Evolutionary conservation across 2,113 vertebrate species (phyloP), one percentile per base, ranked within the genome.

Genomic region (Capreolus pygargus): DNA sequence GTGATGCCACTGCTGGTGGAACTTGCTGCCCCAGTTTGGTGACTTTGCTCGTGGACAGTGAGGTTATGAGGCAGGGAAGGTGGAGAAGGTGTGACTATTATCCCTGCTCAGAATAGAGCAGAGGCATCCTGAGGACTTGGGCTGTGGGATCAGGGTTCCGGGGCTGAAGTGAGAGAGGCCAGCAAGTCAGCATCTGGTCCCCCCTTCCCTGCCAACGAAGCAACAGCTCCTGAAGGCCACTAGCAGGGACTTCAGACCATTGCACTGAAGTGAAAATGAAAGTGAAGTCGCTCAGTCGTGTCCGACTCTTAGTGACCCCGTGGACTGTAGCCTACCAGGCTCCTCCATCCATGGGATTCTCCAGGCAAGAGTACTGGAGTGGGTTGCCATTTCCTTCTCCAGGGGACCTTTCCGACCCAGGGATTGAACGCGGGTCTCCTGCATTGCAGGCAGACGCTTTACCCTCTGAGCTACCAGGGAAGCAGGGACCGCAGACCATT

Each of bases 151-250:
- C 30, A 61, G 83, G 43, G 39, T 79, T 47, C 36, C 3, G 1
- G 7, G 21, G 15, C 23, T 43, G 89, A 33, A 57, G 47, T 13
- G 27, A 47, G 58, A 0, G 19, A 86, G 90, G 33, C 61, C 67
- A 54, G 39, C 10, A 52, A 54, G 64, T 27, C 2, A 0, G 19
- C 55, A 0, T 11, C 36, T 30, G 17, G 12, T 50, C 36, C 14
- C 21, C 3, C 8, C 23, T 5, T 0, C 10, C n/a, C 67, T 0
- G 5, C 67, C 19, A 6, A 0, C 5, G 16, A 33, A n/a, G n/a
- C 64, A 61, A 1, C 12, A 30, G 50, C 3, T 6, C 3, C 0
- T 8, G 27, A 55, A 45, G 58, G 43, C 43, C 67, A 27, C 7
- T 1, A 27, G 43, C 70, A 55, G 83, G 55, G 89, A 33, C 15